Evolutionary conservation across 2,888 invertebrate genomes (phyloP).

Genomic region (Caradrina kadenii): DNA sequence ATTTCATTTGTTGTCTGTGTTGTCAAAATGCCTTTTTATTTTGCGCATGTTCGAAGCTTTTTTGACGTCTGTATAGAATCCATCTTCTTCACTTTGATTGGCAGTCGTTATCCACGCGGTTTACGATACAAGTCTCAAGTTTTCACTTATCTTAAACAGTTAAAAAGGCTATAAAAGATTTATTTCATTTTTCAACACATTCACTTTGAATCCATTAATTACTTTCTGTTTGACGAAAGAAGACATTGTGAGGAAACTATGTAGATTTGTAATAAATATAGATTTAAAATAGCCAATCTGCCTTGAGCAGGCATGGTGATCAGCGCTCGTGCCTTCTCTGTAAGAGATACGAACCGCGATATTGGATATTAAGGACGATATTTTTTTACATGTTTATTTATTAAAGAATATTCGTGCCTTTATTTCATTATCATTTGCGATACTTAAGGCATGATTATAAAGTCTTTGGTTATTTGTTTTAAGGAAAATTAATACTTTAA

Average conservation of each 20-base stretch:
- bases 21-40: constrained; percentile 6
- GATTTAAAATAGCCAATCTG: no score
- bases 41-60: constrained; percentile 2
- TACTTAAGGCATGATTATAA: neutral
- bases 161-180: constrained; percentile 1
- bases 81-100: constrained; percentile 41
- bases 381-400: neutral
- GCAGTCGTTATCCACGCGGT: constrained; percentile 4
- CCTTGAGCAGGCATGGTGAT: no score
- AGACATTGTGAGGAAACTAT: no score
- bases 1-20: neutral
- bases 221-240: no score
- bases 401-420: neutral
- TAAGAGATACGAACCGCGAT: no score
- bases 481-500: neutral
- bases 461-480: neutral
- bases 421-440: neutral
- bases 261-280: no score
- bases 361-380: no score
- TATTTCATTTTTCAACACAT: neutral
- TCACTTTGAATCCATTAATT: neutral
- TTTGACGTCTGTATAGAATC: constrained; percentile 26
- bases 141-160: constrained; percentile 10
- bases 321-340: no score
- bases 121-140: constrained; percentile 5